phyloP scores from a whole-genome alignment of 1,140 invertebrate genomes.

The Pseudachorutes palmiensis region DNA sequence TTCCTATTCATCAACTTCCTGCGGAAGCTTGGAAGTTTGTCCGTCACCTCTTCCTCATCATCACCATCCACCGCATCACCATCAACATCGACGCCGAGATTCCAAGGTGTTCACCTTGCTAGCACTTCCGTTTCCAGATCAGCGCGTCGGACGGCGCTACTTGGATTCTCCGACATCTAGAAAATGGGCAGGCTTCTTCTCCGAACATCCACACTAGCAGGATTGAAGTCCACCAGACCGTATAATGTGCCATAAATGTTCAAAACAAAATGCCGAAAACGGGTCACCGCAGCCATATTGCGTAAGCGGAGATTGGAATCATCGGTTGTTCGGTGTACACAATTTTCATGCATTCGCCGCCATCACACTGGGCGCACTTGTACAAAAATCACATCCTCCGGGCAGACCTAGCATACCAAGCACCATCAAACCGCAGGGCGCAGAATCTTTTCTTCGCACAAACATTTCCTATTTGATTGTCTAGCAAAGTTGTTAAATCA shows the following conservation, averaged over 20 bases:
- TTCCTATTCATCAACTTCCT: not conserved
- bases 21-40: not conserved
- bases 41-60: not conserved
- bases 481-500: too few relatives aligned
- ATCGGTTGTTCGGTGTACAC: too few relatives aligned
- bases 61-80: not conserved
- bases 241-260: conserved; percentile 1
- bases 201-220: conserved; percentile 48
- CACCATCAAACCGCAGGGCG: not conserved
- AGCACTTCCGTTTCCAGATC: conserved; percentile 81
- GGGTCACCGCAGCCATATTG: not conserved
- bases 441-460: not conserved
- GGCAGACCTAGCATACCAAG: too few relatives aligned
- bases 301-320: too few relatives aligned
- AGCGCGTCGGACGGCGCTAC: conserved; percentile 74
- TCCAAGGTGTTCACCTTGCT: conserved; percentile 70
- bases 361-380: too few relatives aligned
- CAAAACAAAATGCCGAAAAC: not conserved
- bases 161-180: conserved; percentile 59
- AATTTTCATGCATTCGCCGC: too few relatives aligned
- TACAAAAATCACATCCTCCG: not conserved
- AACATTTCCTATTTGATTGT: not conserved
- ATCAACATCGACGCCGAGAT: conserved; percentile 2
- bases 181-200: conserved; percentile 74
- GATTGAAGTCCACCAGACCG: not conserved